These are phyloP conservation scores for Anguilla anguilla DNA, from an alignment of 2,797 vertebrate genomes.

Conservation along the genomic window DNA sequence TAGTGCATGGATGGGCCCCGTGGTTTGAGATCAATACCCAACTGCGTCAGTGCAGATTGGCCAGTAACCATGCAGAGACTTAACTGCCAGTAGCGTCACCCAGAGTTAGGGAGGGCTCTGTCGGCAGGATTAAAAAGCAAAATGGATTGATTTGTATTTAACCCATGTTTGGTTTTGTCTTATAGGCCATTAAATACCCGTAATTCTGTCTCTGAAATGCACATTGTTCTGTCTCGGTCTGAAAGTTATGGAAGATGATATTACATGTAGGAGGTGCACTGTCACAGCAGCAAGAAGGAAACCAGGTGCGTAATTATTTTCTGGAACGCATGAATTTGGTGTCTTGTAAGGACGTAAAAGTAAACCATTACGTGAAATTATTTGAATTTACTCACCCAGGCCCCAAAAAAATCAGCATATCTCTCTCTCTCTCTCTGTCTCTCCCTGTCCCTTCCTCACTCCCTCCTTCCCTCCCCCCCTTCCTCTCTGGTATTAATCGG, in stretches of 20 bases:
- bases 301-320: slow-evolving; percentile 17
- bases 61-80: too few relatives aligned
- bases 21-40: neutral
- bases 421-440: neutral
- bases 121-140: too few relatives aligned
- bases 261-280: neutral
- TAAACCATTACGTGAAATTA: slow-evolving; percentile 19
- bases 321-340: slow-evolving; percentile 19
- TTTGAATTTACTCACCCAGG: slow-evolving; percentile 29
- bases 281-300: neutral
- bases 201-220: neutral
- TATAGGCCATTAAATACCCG: neutral
- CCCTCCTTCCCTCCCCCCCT: neutral
- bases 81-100: too few relatives aligned
- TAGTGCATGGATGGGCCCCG: neutral
- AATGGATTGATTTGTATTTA: neutral
- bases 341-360: neutral
- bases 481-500: slow-evolving; percentile 33
- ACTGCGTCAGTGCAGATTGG: neutral
- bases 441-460: neutral
- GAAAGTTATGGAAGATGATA: slow-evolving; percentile 22
- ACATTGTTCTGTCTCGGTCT: slow-evolving; percentile 15
- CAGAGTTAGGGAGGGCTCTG: too few relatives aligned
- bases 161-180: neutral
- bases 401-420: slow-evolving; percentile 24